Evolutionary conservation across 2,113 vertebrate species (phyloP), one percentile per base, ranked within the genome.

Genomic region (Amphiprion percula): DNA sequence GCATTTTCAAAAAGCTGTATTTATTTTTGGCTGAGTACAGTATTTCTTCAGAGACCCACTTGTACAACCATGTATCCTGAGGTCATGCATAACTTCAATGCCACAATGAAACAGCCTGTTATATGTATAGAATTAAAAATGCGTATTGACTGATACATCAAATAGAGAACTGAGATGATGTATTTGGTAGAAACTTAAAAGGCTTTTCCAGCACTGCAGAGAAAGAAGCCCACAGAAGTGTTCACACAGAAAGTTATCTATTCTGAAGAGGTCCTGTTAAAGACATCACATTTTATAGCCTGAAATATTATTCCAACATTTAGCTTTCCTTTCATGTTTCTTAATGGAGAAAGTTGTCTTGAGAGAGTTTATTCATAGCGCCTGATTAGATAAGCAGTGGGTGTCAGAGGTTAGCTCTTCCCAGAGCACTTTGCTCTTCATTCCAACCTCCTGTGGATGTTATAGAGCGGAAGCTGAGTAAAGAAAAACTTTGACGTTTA

Each of bases 391-490:
- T 83, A 63, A 87, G 69, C 50, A 44, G 23, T 0, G 5, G 3
- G 54, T 58, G 85, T 78, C 79, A 91, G 71, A 86, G 88, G 83
- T 86, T 79, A 74, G 23, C 24, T 66, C 66, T 73, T 84, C 77
- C 65, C 70, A 46, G 61, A 79, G 54, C 2, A 5, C n/a, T 61
- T 1, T 5, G 63, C 21, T 73, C 53, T 30, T 86, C 59, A 46
- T 16, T 59, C 65, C 19, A 65, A 15, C 70, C 60, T 72, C 74
- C 68, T 23, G 53, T 26, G 59, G 82, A 69, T 69, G 60, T 54
- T 37, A 52, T 59, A 41, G 26, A n/a, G 64, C 63, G 59, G 14
- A 19, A 55, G 76, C 47, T 83, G 30, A 69, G 67, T 30, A 44
- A 46, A 53, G 52, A 28, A n/a, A 58, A 59, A 41, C 1, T 60